Conservation (phyloP, 2,888 invertebrate species). For the Mellilla xanthometata region DNA sequence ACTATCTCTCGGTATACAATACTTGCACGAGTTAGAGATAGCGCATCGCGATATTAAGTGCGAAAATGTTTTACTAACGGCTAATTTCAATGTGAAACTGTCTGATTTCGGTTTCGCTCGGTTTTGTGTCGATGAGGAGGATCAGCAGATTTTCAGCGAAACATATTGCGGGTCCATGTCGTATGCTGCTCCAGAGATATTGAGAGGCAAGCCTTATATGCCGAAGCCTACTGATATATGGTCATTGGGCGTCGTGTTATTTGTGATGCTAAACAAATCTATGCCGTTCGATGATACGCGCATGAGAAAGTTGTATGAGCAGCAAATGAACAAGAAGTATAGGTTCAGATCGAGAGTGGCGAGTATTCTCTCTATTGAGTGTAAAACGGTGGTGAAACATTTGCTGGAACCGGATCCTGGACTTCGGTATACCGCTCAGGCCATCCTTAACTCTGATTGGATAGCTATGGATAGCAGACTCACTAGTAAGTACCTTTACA, state of each 20-base stretch:
- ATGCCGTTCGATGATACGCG: constrained; percentile 93
- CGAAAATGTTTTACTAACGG: constrained; percentile 89
- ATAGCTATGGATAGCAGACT: constrained; percentile 86
- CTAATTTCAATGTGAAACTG: constrained; percentile 89
- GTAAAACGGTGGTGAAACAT: constrained; percentile 84
- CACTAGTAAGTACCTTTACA: constrained; percentile 64
- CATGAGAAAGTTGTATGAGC: constrained; percentile 86
- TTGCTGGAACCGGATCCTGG: constrained; percentile 88
- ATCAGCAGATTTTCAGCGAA: constrained; percentile 82
- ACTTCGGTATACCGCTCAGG: constrained; percentile 80
- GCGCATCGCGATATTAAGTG: constrained; percentile 92
- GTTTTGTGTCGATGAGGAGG: constrained; percentile 60
- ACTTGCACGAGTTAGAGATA: constrained; percentile 88
- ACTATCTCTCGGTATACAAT: constrained; percentile 86
- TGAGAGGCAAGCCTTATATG: constrained; percentile 88
- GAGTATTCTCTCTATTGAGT: constrained; percentile 79
- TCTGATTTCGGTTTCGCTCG: constrained; percentile 93
- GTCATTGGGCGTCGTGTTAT: constrained; percentile 91
- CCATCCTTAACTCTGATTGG: constrained; percentile 84
- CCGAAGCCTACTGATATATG: constrained; percentile 90
- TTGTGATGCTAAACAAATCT: constrained; percentile 91
- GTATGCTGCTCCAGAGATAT: constrained; percentile 93
- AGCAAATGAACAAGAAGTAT: constrained; percentile 84
- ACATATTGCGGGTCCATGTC: constrained; percentile 94
- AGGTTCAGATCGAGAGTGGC: constrained; percentile 84